Percentiles rank a stretch among this genome's conserved stretches.
phyloP scores from a whole-genome alignment of 2,113 vertebrate species.

The Vombatus ursinus region DNA sequence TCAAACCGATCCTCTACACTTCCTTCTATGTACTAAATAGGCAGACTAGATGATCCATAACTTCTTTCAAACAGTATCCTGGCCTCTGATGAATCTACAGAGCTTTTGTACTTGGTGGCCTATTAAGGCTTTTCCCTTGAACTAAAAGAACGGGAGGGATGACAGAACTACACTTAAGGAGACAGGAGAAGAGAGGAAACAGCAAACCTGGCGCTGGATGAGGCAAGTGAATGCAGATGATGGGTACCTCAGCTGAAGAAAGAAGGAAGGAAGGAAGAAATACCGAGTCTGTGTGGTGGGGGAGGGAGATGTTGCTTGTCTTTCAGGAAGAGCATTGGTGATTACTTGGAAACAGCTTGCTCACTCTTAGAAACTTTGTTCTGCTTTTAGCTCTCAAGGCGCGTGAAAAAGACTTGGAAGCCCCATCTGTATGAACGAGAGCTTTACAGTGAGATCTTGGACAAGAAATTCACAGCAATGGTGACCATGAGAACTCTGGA shows the following conservation, averaged over 20 bases:
- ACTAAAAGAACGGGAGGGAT: background rate
- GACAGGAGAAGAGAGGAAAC: background rate
- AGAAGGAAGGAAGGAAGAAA: background rate
- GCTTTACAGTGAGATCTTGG: slow-evolving; percentile 96
- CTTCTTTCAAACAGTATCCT: background rate
- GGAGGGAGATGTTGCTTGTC: background rate
- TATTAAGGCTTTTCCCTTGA: background rate
- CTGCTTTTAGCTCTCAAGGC: slow-evolving; percentile 85
- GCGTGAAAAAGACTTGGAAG: slow-evolving; percentile 92
- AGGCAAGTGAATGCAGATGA: background rate
- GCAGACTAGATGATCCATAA: background rate
- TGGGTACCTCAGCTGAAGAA: background rate
- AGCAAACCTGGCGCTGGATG: background rate
- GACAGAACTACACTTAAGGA: background rate
- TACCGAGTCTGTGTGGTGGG: background rate
- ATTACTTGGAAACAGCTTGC: background rate
- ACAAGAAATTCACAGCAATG: slow-evolving; percentile 87
- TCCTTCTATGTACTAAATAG: background rate
- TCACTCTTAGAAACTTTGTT: background rate
- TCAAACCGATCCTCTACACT: background rate
- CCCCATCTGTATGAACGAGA: slow-evolving; percentile 91
- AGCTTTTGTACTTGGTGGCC: background rate
- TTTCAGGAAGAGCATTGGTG: background rate
- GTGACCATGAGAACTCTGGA: slow-evolving; percentile 93
- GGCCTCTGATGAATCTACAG: background rate